Base-by-base conservation (phyloP, 2,888 invertebrate species). In the Philopedon plagiatum region DNA sequence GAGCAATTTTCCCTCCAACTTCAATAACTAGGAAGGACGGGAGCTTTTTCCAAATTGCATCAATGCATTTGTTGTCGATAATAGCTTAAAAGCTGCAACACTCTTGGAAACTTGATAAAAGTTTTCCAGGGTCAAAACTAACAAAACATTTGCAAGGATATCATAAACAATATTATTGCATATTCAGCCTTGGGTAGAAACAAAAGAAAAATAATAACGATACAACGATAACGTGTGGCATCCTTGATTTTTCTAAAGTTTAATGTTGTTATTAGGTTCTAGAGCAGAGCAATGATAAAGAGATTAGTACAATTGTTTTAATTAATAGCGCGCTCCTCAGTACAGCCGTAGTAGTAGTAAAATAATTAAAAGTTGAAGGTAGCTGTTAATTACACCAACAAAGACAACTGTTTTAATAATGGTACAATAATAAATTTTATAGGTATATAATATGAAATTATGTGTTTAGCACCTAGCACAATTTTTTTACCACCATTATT, bases 41-140 rank as follows among this genome's bases (percentile, higher is more conserved):
- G 7, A 8, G 13, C 21, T 73, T 58, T 54, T 57, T 68, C 64
- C 69, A 64, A 69, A 73, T 73, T 69, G 73, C 73, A 73, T 69
- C 69, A 73, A 73, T 73, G 73, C 69, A 73, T 73, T 73, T 60
- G 73, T 65, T 63, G 69, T 65, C 69, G 65, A 65, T 73, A 69
- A 69, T 73, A 62, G 69, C 64, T 69, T 58, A 49, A 70, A 64
- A 73, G 67, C 67, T 57, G 60, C 51, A 44, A 63, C 63, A 58
- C 58, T 56, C 63, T n/a, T 37, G 23, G 64, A 7, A 65, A 73
- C 69, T 65, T 73, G 54, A 63, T 69, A 70, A 70, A 74, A 74
- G 66, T 74, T 74, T 71, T 54, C 63, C 74, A 71, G 32, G 74
- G 74, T 57, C 63, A 56, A 49, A 70, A 29, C 70, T 73, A 70